phyloP scores from a whole-genome alignment of 92 coral and sea anemone genomes.

The Epizoanthus scotinus region DNA sequence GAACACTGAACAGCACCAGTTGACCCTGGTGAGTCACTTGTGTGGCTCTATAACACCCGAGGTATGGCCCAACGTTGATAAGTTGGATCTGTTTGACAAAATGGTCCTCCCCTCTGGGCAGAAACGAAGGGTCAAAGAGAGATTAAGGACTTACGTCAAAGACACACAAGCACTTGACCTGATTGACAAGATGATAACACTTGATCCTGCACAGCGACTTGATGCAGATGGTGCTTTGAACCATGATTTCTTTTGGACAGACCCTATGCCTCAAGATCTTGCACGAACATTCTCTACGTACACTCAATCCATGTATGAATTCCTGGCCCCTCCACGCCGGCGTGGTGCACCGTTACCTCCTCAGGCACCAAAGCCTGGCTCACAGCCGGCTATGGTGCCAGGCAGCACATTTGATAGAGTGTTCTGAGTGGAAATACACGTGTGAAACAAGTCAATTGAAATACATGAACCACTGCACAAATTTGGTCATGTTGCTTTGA shows the following conservation, averaged over 20 bases:
- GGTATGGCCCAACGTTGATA: constrained; percentile 97
- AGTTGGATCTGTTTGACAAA: constrained; percentile 84
- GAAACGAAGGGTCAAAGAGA: constrained; percentile 90
- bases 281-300: constrained; percentile 88
- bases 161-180: constrained; percentile 92
- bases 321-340: constrained; percentile 91
- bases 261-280: constrained; percentile 96
- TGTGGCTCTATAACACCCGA: constrained; percentile 94
- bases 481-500: not conserved
- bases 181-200: constrained; percentile 89
- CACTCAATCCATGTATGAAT: constrained; percentile 95
- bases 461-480: not conserved
- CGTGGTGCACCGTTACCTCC: constrained; percentile 73
- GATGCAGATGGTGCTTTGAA: constrained; percentile 96
- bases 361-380: constrained; percentile 63
- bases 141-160: constrained; percentile 81
- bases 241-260: constrained; percentile 98
- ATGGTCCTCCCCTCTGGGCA: constrained; percentile 87
- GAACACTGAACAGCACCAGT: constrained; percentile 92
- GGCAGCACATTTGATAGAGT: constrained; percentile 89
- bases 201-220: constrained; percentile 89
- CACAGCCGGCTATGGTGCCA: constrained; percentile 67
- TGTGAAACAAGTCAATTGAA: not conserved
- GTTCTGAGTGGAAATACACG: constrained; percentile 49
- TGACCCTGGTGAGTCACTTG: constrained; percentile 85